These are phyloP conservation scores for Therioaphis trifolii DNA, from an alignment of 2,888 invertebrate species.

Conservation along the genomic window DNA sequence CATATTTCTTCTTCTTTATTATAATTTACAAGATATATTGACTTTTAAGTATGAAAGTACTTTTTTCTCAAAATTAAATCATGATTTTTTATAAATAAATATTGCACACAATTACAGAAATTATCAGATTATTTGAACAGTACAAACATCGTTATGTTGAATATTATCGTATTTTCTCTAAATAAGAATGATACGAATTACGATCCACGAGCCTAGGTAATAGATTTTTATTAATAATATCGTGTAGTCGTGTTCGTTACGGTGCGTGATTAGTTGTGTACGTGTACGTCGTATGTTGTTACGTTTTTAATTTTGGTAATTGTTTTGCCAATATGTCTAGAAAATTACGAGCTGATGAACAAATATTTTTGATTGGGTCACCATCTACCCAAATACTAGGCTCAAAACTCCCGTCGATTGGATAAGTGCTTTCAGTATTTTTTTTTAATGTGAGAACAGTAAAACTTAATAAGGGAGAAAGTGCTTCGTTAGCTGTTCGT, in stretches of 20 bases:
- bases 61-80: not conserved
- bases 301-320: too few relatives aligned
- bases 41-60: not conserved
- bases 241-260: too few relatives aligned
- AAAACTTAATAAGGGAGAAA: not conserved
- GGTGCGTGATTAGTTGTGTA: too few relatives aligned
- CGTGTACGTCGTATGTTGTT: too few relatives aligned
- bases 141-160: too few relatives aligned
- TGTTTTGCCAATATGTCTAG: not conserved
- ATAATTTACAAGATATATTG: slow-evolving; percentile 5
- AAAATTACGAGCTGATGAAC: not conserved
- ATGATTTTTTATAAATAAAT: not conserved
- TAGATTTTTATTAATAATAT: too few relatives aligned
- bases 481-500: not conserved
- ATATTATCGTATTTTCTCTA: too few relatives aligned
- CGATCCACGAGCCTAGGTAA: too few relatives aligned
- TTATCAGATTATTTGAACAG: too few relatives aligned
- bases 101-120: too few relatives aligned
- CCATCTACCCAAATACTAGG: not conserved
- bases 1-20: slow-evolving; percentile 7
- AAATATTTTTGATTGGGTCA: not conserved
- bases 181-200: too few relatives aligned
- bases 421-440: not conserved
- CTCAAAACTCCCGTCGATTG: not conserved
- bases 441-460: slow-evolving; percentile 16